Evolutionary conservation across 2,113 vertebrate species (phyloP).

Genomic region (Galbula dea): DNA sequence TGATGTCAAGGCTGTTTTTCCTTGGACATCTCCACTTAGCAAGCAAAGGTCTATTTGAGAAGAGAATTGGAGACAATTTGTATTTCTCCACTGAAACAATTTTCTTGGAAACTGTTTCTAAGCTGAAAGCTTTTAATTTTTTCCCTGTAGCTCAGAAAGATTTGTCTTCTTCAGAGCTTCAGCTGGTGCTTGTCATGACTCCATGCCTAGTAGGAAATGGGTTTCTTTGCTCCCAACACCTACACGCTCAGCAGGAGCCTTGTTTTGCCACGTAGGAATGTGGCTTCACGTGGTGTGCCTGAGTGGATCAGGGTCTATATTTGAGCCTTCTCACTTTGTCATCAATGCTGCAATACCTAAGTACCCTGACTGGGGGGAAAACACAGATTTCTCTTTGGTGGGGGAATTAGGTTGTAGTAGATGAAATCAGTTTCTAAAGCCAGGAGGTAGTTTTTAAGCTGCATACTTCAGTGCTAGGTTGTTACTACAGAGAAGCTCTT

Average conservation of each 20-base stretch:
- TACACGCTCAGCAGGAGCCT: neutral
- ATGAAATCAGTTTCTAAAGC: neutral
- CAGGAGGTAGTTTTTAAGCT: neutral
- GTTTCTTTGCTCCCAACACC: neutral
- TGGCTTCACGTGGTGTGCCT: neutral
- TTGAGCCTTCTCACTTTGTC: neutral
- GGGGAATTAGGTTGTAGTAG: neutral
- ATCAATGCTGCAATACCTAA: neutral
- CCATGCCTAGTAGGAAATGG: neutral
- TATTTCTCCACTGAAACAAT: neutral
- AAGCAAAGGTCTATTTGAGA: neutral
- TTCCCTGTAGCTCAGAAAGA: neutral
- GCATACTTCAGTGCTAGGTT: neutral
- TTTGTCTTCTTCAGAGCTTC: neutral
- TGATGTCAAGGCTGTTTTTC: slow-evolving; percentile 65
- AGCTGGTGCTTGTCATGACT: neutral
- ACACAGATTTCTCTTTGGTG: neutral
- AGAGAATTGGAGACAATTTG: neutral
- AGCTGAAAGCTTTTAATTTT: neutral
- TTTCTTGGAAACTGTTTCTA: neutral
- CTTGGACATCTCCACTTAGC: slow-evolving; percentile 56
- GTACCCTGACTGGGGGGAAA: neutral
- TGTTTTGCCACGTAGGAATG: neutral
- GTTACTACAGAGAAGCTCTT: neutral
- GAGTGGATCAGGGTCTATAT: neutral